phyloP scores from a whole-genome alignment of 1,140 invertebrate species.

The Choristoneura fumiferana region DNA sequence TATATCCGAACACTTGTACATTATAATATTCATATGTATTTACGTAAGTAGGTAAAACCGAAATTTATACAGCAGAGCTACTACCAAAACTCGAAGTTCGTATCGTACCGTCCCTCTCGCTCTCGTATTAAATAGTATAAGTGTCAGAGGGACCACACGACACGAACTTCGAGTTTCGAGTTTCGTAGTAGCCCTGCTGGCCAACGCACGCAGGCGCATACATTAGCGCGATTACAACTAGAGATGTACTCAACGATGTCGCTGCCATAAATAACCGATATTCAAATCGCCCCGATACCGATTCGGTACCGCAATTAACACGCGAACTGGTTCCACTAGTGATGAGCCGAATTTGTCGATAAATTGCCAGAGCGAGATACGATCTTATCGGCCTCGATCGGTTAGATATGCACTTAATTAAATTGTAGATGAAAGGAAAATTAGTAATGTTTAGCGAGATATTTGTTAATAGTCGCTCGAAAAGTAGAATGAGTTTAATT shows the following conservation, averaged over 20 bases:
- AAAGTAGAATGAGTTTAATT: background rate
- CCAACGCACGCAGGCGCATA: slow-evolving; percentile 35
- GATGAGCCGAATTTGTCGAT: slow-evolving; percentile 32
- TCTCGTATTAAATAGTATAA: no score
- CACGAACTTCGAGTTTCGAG: no score
- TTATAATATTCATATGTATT: slow-evolving; percentile 6
- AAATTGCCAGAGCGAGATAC: background rate
- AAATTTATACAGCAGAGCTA: background rate
- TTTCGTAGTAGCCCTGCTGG: no score
- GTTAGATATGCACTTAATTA: background rate
- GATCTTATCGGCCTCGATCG: background rate
- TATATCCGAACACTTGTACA: background rate
- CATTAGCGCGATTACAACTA: slow-evolving; percentile 65
- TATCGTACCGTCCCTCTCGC: no score
- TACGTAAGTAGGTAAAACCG: slow-evolving; percentile 17
- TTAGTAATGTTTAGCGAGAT: background rate
- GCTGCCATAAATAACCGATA: slow-evolving; percentile 71
- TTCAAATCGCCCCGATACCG: slow-evolving; percentile 72
- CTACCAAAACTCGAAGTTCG: no score
- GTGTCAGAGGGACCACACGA: no score
- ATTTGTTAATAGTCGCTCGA: background rate
- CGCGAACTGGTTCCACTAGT: slow-evolving; percentile 66
- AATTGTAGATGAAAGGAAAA: background rate
- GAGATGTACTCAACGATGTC: slow-evolving; percentile 57
- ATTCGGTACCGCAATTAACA: slow-evolving; percentile 74